Percentiles rank a stretch among this genome's conserved stretches.
These are phyloP conservation scores for Oxytorus armatus DNA, from an alignment of 2,888 invertebrate genomes.

Conservation along the genomic window DNA sequence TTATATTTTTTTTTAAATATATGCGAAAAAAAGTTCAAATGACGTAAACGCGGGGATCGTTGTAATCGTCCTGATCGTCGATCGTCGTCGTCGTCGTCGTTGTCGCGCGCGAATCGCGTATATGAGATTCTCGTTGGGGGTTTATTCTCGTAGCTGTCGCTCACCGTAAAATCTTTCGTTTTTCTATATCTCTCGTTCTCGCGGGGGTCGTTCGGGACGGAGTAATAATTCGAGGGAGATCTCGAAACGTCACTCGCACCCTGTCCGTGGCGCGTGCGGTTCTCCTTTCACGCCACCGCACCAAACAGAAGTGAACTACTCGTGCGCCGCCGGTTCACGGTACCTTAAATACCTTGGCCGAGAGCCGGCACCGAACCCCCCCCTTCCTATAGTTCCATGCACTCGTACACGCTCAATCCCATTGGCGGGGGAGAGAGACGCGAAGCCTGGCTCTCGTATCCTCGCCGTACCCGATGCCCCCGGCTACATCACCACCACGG, in stretches of 20 bases:
- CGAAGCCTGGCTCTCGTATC: slow-evolving; percentile 37
- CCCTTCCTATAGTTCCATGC: slow-evolving; percentile 43
- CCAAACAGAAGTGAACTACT: slow-evolving; percentile 87
- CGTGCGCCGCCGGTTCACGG: slow-evolving; percentile 87
- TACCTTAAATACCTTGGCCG: slow-evolving; percentile 87
- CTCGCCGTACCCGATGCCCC: slow-evolving; percentile 52
- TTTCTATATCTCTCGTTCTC: slow-evolving; percentile 17
- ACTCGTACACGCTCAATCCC: slow-evolving; percentile 67
- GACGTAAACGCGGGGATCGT: background rate
- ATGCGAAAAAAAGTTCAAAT: background rate
- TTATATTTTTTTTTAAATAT: too few relatives aligned
- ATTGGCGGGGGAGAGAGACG: slow-evolving; percentile 66
- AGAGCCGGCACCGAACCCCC: slow-evolving; percentile 85
- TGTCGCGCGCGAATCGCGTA: slow-evolving; percentile 63
- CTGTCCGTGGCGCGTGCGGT: slow-evolving; percentile 72
- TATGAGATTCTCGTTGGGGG: slow-evolving; percentile 40
- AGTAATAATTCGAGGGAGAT: slow-evolving; percentile 56
- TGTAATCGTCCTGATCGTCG: slow-evolving; percentile 10
- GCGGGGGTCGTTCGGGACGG: slow-evolving; percentile 4
- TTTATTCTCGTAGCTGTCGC: slow-evolving; percentile 20
- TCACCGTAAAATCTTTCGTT: slow-evolving; percentile 31
- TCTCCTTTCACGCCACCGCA: slow-evolving; percentile 80
- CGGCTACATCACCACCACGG: slow-evolving; percentile 64
- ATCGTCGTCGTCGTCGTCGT: background rate
- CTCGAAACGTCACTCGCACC: slow-evolving; percentile 72